Conservation (phyloP, 2,113 vertebrate genomes). For the Cyprinodon brontotheroides region DNA sequence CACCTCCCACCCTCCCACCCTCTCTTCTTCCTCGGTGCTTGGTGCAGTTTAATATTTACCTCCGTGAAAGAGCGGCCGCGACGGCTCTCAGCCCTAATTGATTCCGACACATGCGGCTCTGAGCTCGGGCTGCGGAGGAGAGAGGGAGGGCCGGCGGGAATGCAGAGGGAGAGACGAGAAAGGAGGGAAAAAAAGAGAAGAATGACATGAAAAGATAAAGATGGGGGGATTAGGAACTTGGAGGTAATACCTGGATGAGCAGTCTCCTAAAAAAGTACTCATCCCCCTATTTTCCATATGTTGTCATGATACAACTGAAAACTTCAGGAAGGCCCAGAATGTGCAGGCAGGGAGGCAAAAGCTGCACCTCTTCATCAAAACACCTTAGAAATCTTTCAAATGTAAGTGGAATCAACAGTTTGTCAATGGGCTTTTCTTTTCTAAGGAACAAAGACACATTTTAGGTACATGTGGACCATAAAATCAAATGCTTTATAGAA, state of each 20-base stretch:
- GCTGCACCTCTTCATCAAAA: too few relatives aligned
- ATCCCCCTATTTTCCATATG: not conserved
- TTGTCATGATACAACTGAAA: not conserved
- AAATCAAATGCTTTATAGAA: too few relatives aligned
- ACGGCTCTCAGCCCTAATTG: slow-evolving; percentile 88
- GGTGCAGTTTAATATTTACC: slow-evolving; percentile 92
- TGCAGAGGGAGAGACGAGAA: slow-evolving; percentile 57
- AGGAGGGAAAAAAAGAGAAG: slow-evolving; percentile 14
- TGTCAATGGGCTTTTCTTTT: too few relatives aligned
- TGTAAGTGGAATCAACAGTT: too few relatives aligned
- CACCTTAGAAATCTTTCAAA: too few relatives aligned
- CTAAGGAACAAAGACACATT: too few relatives aligned
- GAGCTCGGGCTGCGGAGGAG: slow-evolving; percentile 79
- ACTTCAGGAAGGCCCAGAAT: not conserved
- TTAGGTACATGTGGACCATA: too few relatives aligned
- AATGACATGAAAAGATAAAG: not conserved
- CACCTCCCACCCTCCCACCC: slow-evolving; percentile 58
- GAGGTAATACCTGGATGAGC: not conserved
- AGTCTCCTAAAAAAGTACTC: not conserved
- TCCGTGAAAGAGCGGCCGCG: slow-evolving; percentile 84
- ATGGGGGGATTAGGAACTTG: not conserved
- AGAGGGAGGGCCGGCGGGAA: slow-evolving; percentile 69
- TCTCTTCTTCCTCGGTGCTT: slow-evolving; percentile 77
- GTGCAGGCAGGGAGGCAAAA: too few relatives aligned
- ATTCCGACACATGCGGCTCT: slow-evolving; percentile 87